A percentile compares a stretch with the other conserved stretches of the same genome.
phyloP scores from a whole-genome alignment of 2,797 vertebrate species.

The Eleutherodactylus coqui region DNA sequence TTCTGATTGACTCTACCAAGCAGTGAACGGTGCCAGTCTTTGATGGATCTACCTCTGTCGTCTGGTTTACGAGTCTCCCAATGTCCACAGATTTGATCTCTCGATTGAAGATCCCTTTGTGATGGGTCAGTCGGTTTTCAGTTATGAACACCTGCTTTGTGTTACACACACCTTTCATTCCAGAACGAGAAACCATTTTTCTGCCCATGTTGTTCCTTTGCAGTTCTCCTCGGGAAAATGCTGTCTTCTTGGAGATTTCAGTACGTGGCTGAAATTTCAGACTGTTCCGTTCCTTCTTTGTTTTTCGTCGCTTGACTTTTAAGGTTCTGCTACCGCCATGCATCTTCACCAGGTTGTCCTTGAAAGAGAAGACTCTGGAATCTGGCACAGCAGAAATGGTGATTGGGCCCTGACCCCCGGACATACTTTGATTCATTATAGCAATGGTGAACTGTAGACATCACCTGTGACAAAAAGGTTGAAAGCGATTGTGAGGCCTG shows the following conservation, averaged over 20 bases:
- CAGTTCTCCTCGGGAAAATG: not conserved
- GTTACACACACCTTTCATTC: not conserved
- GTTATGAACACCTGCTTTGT: slow-evolving; percentile 82
- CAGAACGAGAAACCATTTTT: not conserved
- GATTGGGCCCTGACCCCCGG: not conserved
- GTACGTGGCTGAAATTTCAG: slow-evolving; percentile 29
- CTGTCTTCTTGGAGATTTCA: slow-evolving; percentile 13
- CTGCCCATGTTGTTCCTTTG: not conserved
- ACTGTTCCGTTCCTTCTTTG: slow-evolving; percentile 48
- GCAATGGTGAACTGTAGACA: not conserved
- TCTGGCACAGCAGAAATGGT: not conserved
- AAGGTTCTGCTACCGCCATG: too few relatives aligned
- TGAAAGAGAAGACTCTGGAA: not conserved
- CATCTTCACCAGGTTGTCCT: not conserved
- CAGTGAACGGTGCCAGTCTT: not conserved
- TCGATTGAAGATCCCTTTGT: slow-evolving; percentile 85
- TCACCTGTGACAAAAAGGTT: slow-evolving; percentile 17
- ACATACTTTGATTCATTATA: slow-evolving; percentile 8
- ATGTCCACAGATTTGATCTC: slow-evolving; percentile 89
- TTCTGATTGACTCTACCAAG: not conserved
- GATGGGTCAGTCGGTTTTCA: slow-evolving; percentile 81
- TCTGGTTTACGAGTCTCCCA: slow-evolving; percentile 78
- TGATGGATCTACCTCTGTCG: slow-evolving; percentile 43
- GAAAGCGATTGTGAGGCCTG: not conserved
- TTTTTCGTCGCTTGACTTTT: slow-evolving; percentile 52